phyloP scores from a whole-genome alignment of 2,888 invertebrate genomes.

The Gastrophysa polygoni region DNA sequence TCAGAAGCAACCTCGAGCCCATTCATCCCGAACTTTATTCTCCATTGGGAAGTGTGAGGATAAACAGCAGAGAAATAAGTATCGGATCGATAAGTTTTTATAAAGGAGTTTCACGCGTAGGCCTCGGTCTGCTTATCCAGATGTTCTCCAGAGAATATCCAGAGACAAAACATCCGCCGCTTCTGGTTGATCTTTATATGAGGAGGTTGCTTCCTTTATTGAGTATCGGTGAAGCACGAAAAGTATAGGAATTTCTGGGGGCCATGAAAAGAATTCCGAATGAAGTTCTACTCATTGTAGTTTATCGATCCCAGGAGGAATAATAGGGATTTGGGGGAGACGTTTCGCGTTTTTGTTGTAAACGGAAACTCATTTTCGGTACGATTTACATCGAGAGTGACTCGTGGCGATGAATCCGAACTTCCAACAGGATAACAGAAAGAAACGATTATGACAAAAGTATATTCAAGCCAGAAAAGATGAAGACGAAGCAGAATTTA shows the following conservation, averaged over 20 bases:
- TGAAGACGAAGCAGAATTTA: too few species aligned
- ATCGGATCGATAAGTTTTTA: constrained; percentile 33
- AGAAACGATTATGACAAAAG: too few species aligned
- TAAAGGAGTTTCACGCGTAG: constrained; percentile 20
- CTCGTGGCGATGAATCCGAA: too few species aligned
- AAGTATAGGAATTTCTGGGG: not conserved
- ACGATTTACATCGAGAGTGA: too few species aligned
- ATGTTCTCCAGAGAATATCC: constrained; percentile 1
- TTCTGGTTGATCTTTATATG: not conserved
- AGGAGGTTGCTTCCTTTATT: not conserved
- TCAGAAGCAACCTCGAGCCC: constrained; percentile 2
- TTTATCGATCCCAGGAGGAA: too few species aligned
- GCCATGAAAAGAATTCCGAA: not conserved
- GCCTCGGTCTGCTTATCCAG: constrained; percentile 16
- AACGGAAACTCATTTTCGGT: too few species aligned
- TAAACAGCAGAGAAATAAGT: constrained; percentile 22
- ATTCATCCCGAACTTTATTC: not conserved
- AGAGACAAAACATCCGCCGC: not conserved
- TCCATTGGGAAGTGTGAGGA: not conserved
- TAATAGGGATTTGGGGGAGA: too few species aligned
- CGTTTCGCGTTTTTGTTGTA: too few species aligned
- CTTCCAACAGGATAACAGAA: too few species aligned
- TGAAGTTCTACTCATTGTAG: not conserved
- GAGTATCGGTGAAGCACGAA: not conserved
- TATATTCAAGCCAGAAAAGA: too few species aligned